These are phyloP conservation scores for Nyctibius bracteatus DNA, from an alignment of 2,113 vertebrate genomes.

Conservation along the genomic window DNA sequence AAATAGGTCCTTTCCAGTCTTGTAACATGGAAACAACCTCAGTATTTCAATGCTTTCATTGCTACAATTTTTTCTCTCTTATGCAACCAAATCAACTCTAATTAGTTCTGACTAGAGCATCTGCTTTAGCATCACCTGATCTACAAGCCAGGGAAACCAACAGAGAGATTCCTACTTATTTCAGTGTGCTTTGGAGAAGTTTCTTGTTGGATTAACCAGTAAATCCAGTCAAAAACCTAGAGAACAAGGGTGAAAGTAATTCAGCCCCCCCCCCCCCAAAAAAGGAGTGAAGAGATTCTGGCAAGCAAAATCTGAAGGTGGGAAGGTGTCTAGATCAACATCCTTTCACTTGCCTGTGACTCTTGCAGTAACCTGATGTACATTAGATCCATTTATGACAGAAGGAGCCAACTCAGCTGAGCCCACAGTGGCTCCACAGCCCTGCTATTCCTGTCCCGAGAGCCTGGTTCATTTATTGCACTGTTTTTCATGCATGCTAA, in stretches of 20 bases:
- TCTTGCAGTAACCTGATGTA: background rate
- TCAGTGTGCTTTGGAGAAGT: background rate
- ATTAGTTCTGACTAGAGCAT: conserved; percentile 13
- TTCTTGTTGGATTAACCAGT: background rate
- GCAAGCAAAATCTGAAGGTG: background rate
- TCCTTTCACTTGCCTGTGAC: background rate
- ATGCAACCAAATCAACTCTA: background rate
- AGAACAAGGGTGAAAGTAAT: background rate
- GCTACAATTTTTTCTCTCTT: background rate
- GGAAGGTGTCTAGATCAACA: background rate
- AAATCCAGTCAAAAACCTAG: background rate
- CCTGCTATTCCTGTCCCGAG: background rate
- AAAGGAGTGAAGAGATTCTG: background rate
- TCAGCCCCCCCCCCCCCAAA: background rate
- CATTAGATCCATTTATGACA: background rate
- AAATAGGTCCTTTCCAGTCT: background rate
- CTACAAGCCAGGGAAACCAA: background rate
- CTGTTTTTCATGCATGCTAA: conserved; percentile 21
- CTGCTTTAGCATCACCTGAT: conserved; percentile 21
- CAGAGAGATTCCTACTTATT: background rate
- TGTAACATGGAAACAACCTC: background rate
- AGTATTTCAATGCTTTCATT: background rate
- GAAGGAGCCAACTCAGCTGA: background rate
- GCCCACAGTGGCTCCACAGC: background rate
- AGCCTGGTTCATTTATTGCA: background rate